A percentile compares a stretch with the other conserved stretches of the same genome.
These are phyloP conservation scores for Calliphora vicina DNA, from an alignment of 1,140 invertebrate species.

Conservation along the genomic window DNA sequence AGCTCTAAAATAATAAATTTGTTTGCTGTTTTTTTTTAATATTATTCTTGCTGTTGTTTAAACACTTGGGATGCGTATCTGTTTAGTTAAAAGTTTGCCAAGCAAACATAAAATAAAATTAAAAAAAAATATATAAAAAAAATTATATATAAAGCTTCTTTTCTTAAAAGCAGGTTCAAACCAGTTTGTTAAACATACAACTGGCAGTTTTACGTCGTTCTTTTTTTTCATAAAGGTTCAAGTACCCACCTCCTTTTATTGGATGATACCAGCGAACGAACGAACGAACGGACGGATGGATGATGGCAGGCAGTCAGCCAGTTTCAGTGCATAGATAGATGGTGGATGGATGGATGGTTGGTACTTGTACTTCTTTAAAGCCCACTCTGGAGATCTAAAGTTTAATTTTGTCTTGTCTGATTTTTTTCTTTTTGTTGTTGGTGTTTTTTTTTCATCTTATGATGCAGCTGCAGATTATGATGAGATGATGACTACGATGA, in stretches of 20 bases:
- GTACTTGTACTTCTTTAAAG: background rate
- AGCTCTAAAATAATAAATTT: slow-evolving; percentile 28
- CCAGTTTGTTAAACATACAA: slow-evolving; percentile 30
- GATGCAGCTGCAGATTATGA: slow-evolving; percentile 31
- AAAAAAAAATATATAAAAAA: background rate
- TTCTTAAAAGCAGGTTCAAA: slow-evolving; percentile 25
- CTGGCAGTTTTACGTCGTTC: slow-evolving; percentile 6
- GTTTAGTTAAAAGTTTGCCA: slow-evolving; percentile 17
- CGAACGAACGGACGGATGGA: background rate
- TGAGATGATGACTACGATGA: slow-evolving; percentile 14
- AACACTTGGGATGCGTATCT: slow-evolving; percentile 29
- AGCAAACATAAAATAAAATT: background rate
- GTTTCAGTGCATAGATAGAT: background rate
- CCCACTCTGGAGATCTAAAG: slow-evolving; percentile 3
- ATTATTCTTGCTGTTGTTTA: background rate
- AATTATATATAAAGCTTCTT: background rate
- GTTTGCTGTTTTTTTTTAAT: background rate
- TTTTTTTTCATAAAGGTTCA: slow-evolving; percentile 7
- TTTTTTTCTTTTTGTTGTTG: background rate
- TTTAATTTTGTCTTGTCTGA: slow-evolving; percentile 6
- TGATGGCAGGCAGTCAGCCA: background rate
- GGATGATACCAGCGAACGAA: background rate
- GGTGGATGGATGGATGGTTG: background rate
- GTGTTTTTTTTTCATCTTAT: background rate
- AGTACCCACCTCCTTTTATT: slow-evolving; percentile 25